phyloP scores from a whole-genome alignment of 2,113 vertebrate species.

The Setophaga petechia region DNA sequence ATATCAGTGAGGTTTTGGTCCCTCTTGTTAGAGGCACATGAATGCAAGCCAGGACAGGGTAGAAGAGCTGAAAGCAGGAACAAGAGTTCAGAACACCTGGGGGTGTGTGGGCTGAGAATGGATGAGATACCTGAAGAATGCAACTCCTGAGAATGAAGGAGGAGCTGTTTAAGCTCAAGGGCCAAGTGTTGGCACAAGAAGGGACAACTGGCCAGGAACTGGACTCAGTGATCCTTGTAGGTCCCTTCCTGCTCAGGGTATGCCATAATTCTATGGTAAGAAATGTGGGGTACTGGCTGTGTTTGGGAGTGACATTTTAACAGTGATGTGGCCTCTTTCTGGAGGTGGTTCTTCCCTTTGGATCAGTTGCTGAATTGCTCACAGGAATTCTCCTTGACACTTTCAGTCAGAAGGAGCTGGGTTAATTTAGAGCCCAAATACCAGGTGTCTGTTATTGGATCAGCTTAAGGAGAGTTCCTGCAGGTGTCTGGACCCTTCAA shows the following conservation, averaged over 20 bases:
- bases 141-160: neutral
- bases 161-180: neutral
- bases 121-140: neutral
- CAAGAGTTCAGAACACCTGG: neutral
- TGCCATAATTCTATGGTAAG: neutral
- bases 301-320: neutral
- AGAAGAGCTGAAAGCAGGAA: neutral
- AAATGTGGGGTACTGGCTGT: neutral
- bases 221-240: neutral
- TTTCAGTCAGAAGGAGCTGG: neutral
- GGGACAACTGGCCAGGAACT: neutral
- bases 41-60: neutral
- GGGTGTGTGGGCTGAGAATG: neutral
- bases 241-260: neutral
- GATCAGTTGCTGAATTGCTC: neutral
- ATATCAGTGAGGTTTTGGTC: neutral
- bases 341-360: neutral
- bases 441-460: neutral
- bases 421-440: neutral
- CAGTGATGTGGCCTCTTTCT: neutral
- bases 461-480: neutral
- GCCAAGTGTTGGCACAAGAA: neutral
- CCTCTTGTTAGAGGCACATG: neutral
- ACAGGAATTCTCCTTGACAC: rapidly evolving
- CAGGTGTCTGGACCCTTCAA: neutral